Base-by-base conservation (phyloP, 2,797 vertebrate species). In the Sebastes matsubarae region DNA sequence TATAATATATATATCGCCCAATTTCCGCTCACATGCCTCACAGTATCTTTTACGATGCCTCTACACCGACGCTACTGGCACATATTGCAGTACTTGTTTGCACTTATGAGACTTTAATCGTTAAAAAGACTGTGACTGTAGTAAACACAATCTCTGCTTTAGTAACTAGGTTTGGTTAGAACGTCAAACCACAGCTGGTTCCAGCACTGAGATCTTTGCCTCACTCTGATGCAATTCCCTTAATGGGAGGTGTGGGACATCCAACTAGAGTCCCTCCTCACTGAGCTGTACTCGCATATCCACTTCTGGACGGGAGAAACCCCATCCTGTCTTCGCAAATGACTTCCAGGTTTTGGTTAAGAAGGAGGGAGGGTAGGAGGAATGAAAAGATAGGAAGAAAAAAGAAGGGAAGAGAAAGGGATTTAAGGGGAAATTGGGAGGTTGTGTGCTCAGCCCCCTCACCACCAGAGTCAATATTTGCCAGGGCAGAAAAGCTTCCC, bases 221-320 rank as follows among this genome's bases (percentile, higher is more conserved):
- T 71, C 13, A 69, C 75, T 81, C 77, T 92, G 92, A 92, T 81
- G 83, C 79, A 89, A 92, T 89, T 87, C 89, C 90, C 90, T 74
- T 29, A 82, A 87, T 64, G 75, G 83, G 85, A 92, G 81, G 84
- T 30, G 86, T 81, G 79, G 82, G 60, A 83, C 60, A 29, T 85
- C 77, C 79, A 81, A 77, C 30, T 72, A 55, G 29, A 83, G 77
- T 72, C 77, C 83, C 67, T 82, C 59, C 81, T 79, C 65, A 50
- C 83, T 64, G 80, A 77, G 68, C 52, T 52, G 66, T 54, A 38
- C 83, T 86, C 67, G 68, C 77, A 81, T 85, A 85, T 87, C 82
- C 78, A 67, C 64, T 65, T 76, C 72, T 81, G 79, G 71, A 85
- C 6, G 6, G 58, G 32, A 84, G 79, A 76, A 89, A 89, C 50